Base-by-base conservation (phyloP, 2,113 vertebrate genomes). In the Hydropotes inermis region DNA sequence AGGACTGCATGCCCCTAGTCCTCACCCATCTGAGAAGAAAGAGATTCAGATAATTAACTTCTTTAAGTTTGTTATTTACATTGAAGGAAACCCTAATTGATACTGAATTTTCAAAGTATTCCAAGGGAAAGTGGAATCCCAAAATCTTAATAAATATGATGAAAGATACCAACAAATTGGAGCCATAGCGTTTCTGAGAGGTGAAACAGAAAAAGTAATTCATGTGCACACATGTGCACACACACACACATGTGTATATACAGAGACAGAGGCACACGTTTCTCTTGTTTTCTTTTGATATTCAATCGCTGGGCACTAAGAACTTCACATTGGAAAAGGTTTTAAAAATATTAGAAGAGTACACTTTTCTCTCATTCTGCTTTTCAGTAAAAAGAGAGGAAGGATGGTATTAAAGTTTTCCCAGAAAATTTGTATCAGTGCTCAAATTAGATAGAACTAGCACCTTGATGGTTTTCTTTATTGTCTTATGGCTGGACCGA, bases 191-290 rank as follows among this genome's bases (percentile, higher is more conserved):
- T 43, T 70, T 85, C 23, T 36, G 30, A 87, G 78, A 82, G 45
- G 87, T 6, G n/a, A 52, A 57, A 45, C 50, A 78, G 47, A 47
- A 52, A 79, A 82, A 15, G 17, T 30, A 43, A 70, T 13, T 10
- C 12, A 28, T 12, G 67, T 16, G 12, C 8, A 11, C 7, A 21
- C 1, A 27, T 4, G 27, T 6, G 23, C 33, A 74, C 17, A 67
- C 19, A 52, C 8, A 6, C 33, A 57, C 30, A 9, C n/a, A 27
- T 0, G 13, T 28, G 39, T 30, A 36, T 28, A 54, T 1, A 47
- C 9, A 30, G 21, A 61, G 23, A 85, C 13, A 50, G 23, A 58
- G 2, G 2, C 17, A 58, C 1, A 15, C 50, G 7, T 25, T 70
- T 74, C 33, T 93, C 33, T 50, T 39, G 11, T 83, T 95, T 89